A percentile compares a stretch with the other conserved stretches of the same genome.
Conservation (phyloP, 2,113 vertebrate genomes). For the Chlorocebus sabaeus region DNA sequence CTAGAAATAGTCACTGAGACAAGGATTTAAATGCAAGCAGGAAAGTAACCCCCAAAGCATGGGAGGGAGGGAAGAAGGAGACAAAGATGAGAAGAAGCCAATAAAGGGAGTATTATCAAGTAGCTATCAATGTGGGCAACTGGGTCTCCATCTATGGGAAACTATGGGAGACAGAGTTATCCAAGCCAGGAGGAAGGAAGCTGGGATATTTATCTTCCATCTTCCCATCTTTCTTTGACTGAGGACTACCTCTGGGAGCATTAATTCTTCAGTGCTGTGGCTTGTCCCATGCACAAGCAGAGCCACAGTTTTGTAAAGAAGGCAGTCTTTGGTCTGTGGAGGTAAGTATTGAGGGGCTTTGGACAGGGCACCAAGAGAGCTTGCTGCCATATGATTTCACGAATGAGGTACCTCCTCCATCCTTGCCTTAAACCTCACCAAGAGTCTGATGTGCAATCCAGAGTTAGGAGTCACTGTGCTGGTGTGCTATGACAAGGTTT, state of each 20-base stretch:
- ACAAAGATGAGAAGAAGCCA: background rate
- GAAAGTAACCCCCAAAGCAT: background rate
- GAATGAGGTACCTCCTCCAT: background rate
- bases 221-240: background rate
- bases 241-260: background rate
- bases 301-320: background rate
- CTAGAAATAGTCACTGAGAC: background rate
- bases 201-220: background rate
- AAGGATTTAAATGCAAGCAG: background rate
- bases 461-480: background rate
- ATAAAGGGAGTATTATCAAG: background rate
- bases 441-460: background rate
- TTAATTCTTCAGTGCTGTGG: background rate
- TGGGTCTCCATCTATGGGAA: background rate
- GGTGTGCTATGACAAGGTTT: background rate
- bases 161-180: background rate
- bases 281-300: background rate
- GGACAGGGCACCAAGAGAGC: background rate
- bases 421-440: background rate
- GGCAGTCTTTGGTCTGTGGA: background rate
- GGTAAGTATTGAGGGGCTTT: background rate
- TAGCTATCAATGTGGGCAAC: background rate
- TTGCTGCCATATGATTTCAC: background rate
- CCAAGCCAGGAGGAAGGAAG: background rate
- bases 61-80: background rate